Base-by-base conservation (phyloP, 2,888 invertebrate genomes). In the Cantharis rufa region DNA sequence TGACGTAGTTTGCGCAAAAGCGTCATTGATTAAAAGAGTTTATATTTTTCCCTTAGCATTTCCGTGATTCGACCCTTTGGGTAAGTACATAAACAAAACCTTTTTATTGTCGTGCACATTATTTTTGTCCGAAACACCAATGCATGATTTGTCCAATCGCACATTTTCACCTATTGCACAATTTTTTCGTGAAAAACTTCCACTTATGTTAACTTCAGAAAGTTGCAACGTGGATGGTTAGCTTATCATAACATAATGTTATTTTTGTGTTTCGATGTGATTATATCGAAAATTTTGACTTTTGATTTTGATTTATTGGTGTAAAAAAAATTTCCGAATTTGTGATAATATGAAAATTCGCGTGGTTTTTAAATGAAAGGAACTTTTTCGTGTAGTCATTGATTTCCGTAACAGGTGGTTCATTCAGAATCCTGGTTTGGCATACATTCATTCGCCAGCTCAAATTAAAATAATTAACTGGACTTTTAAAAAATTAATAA, bases 341-440 rank as follows among this genome's bases (percentile, higher is more conserved):
- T 68, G 13, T 3, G 27, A 21, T 0, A 48, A 21, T 48, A 70
- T 32, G 64, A 69, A 74, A 68, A 70, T 61, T 76, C 62, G 63
- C 62, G 69, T 71, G 70, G 71, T 48, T 62, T 62, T 66, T 63
- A 64, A 15, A 16, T 64, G 70, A 71, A 71, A 61, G 71, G 68
- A 68, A 15, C n/a, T 77, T 74, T 79, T 79, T 79, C 73, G 78
- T 74, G 71, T 71, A 62, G 72, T 77, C 80, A 81, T 79, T 80
- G 81, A 81, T 79, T 75, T 75, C 74, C 63, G 76, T 81, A 81
- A 81, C 81, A 81, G 81, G 81, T 81, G 81, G 81, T 81, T 81
- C 81, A 81, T 81, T 81, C 76, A 77, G 61, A 70, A 69, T 62
- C 77, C 74, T 72, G 74, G 74, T 74, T 77, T 77, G 74, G 74